phyloP scores from a whole-genome alignment of 2,888 invertebrate genomes.

The Conops quadrifasciatus region DNA sequence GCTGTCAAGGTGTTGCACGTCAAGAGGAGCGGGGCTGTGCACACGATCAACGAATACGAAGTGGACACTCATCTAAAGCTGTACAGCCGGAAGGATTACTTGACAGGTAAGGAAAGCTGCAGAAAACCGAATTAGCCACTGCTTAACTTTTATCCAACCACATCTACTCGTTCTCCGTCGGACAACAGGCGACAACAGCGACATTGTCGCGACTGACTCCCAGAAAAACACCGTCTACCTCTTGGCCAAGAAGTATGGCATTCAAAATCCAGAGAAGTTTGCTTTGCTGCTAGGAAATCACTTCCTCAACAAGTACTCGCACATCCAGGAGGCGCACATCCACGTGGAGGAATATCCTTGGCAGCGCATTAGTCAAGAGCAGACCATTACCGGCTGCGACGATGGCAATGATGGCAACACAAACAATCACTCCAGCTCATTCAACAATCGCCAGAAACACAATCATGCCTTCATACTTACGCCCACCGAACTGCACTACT shows the following conservation, averaged over 20 bases:
- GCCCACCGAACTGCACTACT: slow-evolving; percentile 74
- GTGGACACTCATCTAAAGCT: slow-evolving; percentile 77
- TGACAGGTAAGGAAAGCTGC: slow-evolving; percentile 69
- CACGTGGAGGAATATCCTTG: slow-evolving; percentile 80
- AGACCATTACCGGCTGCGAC: slow-evolving; percentile 64
- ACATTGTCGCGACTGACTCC: slow-evolving; percentile 83
- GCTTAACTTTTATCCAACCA: neutral
- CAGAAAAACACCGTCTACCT: slow-evolving; percentile 85
- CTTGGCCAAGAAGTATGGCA: slow-evolving; percentile 79
- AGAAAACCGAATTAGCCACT: slow-evolving; percentile 17
- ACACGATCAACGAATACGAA: slow-evolving; percentile 79
- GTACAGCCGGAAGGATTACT: slow-evolving; percentile 75
- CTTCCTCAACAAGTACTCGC: slow-evolving; percentile 78
- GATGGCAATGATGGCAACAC: slow-evolving; percentile 51
- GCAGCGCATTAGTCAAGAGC: slow-evolving; percentile 72
- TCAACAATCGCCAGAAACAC: slow-evolving; percentile 67
- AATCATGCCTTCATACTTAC: slow-evolving; percentile 81
- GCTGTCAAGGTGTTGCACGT: slow-evolving; percentile 78
- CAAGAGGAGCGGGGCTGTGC: slow-evolving; percentile 72
- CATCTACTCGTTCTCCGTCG: slow-evolving; percentile 14
- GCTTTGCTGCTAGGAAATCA: slow-evolving; percentile 77
- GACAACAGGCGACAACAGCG: slow-evolving; percentile 73
- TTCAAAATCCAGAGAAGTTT: slow-evolving; percentile 80
- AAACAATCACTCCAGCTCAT: slow-evolving; percentile 45
- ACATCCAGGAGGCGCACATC: slow-evolving; percentile 75